A percentile compares a stretch with the other conserved stretches of the same genome.
phyloP scores from a whole-genome alignment of 2,888 invertebrate species.

The Cryptus viduatorius region DNA sequence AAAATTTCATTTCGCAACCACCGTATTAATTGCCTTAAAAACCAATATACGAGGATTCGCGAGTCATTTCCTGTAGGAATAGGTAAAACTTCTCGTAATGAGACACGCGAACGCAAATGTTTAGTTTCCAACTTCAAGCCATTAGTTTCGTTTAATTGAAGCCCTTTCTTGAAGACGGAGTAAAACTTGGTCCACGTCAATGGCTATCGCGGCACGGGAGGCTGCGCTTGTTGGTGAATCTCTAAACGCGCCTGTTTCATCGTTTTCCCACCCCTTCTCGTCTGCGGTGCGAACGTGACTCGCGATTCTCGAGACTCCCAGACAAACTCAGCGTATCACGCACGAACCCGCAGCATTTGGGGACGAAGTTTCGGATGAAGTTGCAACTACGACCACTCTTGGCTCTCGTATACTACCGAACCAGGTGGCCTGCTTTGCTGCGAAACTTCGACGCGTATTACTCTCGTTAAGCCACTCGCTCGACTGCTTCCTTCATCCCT shows the following conservation, averaged over 20 bases:
- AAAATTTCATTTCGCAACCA: too few relatives aligned
- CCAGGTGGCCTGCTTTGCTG: slow-evolving; percentile 72
- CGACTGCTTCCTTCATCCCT: slow-evolving; percentile 36
- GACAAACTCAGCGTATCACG: slow-evolving; percentile 71
- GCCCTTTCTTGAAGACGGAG: background rate
- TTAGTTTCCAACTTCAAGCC: too few relatives aligned
- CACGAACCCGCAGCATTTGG: slow-evolving; percentile 74
- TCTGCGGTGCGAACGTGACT: slow-evolving; percentile 10
- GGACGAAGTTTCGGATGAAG: slow-evolving; percentile 72
- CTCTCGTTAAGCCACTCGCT: slow-evolving; percentile 76
- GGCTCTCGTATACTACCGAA: slow-evolving; percentile 54
- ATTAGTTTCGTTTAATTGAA: too few relatives aligned
- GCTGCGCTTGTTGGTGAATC: background rate
- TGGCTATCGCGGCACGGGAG: background rate
- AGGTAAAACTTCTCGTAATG: too few relatives aligned
- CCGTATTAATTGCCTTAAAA: too few relatives aligned
- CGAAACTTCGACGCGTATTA: slow-evolving; percentile 80
- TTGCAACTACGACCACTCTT: slow-evolving; percentile 30
- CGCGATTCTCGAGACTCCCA: slow-evolving; percentile 35
- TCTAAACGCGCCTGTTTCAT: slow-evolving; percentile 4
- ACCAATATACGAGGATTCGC: too few relatives aligned
- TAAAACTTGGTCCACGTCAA: background rate
- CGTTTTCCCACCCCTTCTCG: slow-evolving; percentile 1
- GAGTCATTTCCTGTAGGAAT: too few relatives aligned
- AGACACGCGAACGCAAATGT: too few relatives aligned